Evolutionary conservation across 2,797 vertebrate genomes (phyloP), one percentile per base, ranked within the genome.

Genomic region (Muscicapa comitata): DNA sequence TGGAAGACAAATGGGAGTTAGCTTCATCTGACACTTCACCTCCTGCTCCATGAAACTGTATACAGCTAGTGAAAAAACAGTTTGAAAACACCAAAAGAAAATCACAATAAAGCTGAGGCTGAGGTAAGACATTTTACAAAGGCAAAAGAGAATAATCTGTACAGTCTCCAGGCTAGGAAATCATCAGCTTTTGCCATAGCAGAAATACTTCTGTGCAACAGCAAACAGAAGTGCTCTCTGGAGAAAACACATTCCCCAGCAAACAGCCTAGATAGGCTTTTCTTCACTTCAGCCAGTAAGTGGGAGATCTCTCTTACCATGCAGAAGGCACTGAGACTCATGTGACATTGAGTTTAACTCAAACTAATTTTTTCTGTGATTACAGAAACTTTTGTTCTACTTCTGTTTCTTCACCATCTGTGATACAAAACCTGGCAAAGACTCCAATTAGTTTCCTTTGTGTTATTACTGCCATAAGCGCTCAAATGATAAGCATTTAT

Each of bases 371-470:
- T 92, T 92, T 63, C 75, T 92, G 75, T 77, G 85, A 95, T 94
- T 93, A 95, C 75, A 54, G 55, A 95, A 96, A 96, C 91, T 95
- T 97, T 97, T 94, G 81, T 93, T 96, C 93, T 94, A 82, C 80
- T 95, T 79, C 71, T 93, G 42, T 91, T 94, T 94, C 94, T 94
- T 86, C 87, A 72, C 94, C 94, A 95, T 95, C 96, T 95, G 92
- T 83, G 95, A 94, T 84, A 91, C 2, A 4, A 94, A 96, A 88
- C 72, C 91, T 97, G 91, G 94, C 94, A 95, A 88, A 94, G 94
- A n/a, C 51, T 91, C 72, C 73, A 78, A 43, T 80, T 95, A 92
- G 76, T 73, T 86, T 78, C 85, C 87, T 93, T 96, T 96, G 86
- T 95, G 87, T 92, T 96, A 94, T 91, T 95, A 92, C 62, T 83